These are phyloP conservation scores for Nipponacmea schrenckii DNA, from an alignment of 2,888 invertebrate genomes.

Conservation along the genomic window DNA sequence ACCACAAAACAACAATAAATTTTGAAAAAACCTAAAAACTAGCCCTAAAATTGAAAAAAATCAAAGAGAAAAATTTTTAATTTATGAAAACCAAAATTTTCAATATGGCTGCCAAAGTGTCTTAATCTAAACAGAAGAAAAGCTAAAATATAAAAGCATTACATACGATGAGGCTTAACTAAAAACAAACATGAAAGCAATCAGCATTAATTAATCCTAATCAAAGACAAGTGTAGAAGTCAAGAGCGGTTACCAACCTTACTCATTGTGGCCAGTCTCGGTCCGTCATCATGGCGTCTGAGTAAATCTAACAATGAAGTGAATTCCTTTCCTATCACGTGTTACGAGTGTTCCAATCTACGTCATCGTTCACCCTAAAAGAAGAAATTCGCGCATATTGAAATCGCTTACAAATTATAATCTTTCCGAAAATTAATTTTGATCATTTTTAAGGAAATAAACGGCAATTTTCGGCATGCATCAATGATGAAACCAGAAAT, in stretches of 20 bases:
- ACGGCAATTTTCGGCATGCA: no score
- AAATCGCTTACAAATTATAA: background rate
- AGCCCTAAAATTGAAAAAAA: background rate
- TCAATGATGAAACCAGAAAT: no score
- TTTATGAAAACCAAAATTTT: background rate
- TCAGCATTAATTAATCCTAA: background rate
- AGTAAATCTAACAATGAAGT: conserved; percentile 33
- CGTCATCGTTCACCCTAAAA: conserved; percentile 33
- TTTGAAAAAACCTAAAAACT: background rate
- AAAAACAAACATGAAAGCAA: conserved; percentile 1
- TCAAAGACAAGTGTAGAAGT: background rate
- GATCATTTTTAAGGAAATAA: no score
- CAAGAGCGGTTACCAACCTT: conserved; percentile 40
- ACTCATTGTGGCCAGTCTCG: conserved; percentile 47
- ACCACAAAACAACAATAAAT: background rate
- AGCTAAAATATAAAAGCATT: background rate
- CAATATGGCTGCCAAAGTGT: conserved; percentile 3
- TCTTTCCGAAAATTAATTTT: no score
- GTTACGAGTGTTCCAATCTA: conserved; percentile 37
- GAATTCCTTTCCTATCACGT: conserved; percentile 54
- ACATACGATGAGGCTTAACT: background rate
- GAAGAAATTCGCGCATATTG: conserved; percentile 21
- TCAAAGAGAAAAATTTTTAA: background rate
- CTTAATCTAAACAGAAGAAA: background rate
- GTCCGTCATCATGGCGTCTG: conserved; percentile 48